Percentiles rank a stretch among this genome's conserved stretches.
These are phyloP conservation scores for Fabriciana adippe DNA, from an alignment of 2,888 invertebrate genomes.

Conservation along the genomic window DNA sequence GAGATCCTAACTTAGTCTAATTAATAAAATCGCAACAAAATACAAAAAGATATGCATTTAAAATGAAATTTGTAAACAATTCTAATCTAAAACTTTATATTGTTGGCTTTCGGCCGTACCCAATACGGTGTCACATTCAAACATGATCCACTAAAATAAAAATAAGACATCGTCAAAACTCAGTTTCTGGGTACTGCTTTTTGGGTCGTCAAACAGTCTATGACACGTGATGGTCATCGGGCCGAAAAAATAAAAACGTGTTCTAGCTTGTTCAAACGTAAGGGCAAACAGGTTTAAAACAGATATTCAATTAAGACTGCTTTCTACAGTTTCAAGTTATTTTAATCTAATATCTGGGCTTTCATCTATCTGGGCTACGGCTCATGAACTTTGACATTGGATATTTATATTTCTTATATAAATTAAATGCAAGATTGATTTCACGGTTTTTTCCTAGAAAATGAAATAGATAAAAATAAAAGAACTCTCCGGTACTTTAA, in stretches of 20 bases:
- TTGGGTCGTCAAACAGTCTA: background rate
- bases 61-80: too few relatives aligned
- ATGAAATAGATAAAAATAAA: background rate
- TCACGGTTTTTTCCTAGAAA: background rate
- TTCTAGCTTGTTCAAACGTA: conserved; percentile 34
- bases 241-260: conserved; percentile 19
- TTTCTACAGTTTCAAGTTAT: conserved; percentile 66
- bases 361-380: conserved; percentile 47
- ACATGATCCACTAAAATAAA: conserved; percentile 27
- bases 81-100: too few relatives aligned
- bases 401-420: background rate
- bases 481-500: too few relatives aligned
- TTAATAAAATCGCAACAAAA: too few relatives aligned
- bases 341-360: conserved; percentile 52
- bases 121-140: too few relatives aligned
- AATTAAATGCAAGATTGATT: background rate
- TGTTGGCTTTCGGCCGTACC: too few relatives aligned
- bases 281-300: conserved; percentile 61
- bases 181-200: background rate
- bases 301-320: conserved; percentile 54
- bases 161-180: conserved; percentile 36
- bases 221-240: conserved; percentile 34
- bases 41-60: too few relatives aligned
- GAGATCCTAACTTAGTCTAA: too few relatives aligned
- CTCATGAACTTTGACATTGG: conserved; percentile 31